Conservation (phyloP, 2,888 invertebrate species). For the Leptura quadrifasciata region DNA sequence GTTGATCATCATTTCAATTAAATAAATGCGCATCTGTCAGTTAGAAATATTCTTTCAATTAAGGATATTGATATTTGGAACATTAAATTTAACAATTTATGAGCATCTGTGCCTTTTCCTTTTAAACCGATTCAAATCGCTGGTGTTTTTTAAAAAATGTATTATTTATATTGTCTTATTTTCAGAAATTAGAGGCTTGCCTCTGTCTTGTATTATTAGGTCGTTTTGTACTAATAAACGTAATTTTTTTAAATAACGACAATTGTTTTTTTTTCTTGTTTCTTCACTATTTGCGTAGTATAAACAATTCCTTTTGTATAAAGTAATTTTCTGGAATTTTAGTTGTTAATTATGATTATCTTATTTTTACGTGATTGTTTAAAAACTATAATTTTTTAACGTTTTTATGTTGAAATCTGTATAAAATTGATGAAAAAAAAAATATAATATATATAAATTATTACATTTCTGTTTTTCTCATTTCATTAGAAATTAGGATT, state of each 20-base stretch:
- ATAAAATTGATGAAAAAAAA: constrained; percentile 53
- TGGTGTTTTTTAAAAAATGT: no score
- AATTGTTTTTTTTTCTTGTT: constrained; percentile 12
- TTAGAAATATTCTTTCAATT: not conserved
- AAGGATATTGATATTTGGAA: not conserved
- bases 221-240: not conserved
- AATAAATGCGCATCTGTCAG: not conserved
- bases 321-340: constrained; percentile 23
- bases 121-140: not conserved
- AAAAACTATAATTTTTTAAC: constrained; percentile 57
- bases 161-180: not conserved
- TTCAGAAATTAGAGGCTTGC: not conserved
- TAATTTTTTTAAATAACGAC: not conserved
- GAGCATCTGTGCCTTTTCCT: not conserved
- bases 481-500: constrained; percentile 12
- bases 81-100: not conserved
- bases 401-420: constrained; percentile 60
- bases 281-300: constrained; percentile 33
- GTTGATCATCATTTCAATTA: not conserved
- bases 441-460: constrained; percentile 54
- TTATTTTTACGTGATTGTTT: constrained; percentile 39
- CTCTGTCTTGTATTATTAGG: not conserved
- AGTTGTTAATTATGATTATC: constrained; percentile 36
- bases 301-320: constrained; percentile 30
- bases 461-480: constrained; percentile 42